Evolutionary conservation across 2,113 vertebrate species (phyloP).

Genomic region (Lanius ludovicianus): DNA sequence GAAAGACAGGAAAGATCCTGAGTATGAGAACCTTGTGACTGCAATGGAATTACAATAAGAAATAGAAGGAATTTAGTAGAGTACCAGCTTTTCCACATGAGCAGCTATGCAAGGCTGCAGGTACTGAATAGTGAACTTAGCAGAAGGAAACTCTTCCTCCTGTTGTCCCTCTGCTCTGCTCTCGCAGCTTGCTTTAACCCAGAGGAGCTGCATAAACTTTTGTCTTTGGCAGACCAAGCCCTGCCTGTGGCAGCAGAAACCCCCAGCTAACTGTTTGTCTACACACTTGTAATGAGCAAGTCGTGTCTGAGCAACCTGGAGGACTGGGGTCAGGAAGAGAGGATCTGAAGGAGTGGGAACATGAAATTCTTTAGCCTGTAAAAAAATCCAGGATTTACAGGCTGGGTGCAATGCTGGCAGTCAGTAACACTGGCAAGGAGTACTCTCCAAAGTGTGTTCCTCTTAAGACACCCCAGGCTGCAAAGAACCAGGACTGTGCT

Average conservation of each 20-base stretch:
- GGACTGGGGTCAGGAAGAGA: not conserved
- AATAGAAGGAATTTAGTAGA: not conserved
- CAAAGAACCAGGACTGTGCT: not conserved
- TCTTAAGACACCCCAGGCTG: not conserved
- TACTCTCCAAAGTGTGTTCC: not conserved
- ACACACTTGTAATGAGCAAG: not conserved
- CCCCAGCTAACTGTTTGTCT: not conserved
- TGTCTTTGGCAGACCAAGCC: not conserved
- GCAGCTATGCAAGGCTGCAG: not conserved
- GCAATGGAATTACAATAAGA: constrained; percentile 32
- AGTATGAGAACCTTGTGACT: constrained; percentile 32
- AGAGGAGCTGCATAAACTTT: not conserved
- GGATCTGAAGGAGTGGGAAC: not conserved
- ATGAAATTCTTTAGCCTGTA: not conserved
- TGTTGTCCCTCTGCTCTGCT: not conserved
- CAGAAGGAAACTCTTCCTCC: not conserved
- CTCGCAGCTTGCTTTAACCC: not conserved
- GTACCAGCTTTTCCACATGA: not conserved
- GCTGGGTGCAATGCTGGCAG: not conserved
- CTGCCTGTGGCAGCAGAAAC: not conserved
- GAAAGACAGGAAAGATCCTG: not conserved
- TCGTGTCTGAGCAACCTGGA: not conserved
- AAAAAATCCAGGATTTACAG: not conserved
- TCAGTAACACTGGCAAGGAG: not conserved
- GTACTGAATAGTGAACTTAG: not conserved